Percentiles rank a stretch among this genome's conserved stretches.
These are phyloP conservation scores for Hydrotaea diabolus DNA, from an alignment of 2,888 invertebrate species.

Conservation along the genomic window DNA sequence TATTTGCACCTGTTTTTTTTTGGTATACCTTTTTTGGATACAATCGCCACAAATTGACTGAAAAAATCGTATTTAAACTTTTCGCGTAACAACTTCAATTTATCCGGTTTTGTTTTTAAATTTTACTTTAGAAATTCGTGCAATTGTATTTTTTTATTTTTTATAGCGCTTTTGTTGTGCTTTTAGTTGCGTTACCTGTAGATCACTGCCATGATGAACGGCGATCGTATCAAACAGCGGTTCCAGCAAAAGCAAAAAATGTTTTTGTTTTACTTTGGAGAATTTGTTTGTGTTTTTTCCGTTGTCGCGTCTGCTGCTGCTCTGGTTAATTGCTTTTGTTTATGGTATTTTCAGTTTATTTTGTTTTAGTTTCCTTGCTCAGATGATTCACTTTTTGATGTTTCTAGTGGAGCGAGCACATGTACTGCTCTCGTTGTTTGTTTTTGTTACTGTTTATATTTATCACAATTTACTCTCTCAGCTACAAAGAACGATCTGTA, in stretches of 20 bases:
- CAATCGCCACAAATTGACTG: background rate
- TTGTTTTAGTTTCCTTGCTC: slow-evolving; percentile 24
- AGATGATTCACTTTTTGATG: slow-evolving; percentile 57
- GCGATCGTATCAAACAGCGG: slow-evolving; percentile 55
- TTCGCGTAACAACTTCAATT: background rate
- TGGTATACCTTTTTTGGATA: slow-evolving; percentile 12
- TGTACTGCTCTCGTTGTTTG: slow-evolving; percentile 38
- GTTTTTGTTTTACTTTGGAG: slow-evolving; percentile 42
- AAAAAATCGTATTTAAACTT: background rate
- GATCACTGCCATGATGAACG: slow-evolving; percentile 76
- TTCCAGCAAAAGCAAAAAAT: slow-evolving; percentile 52
- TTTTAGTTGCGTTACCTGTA: slow-evolving; percentile 75
- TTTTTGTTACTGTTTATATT: background rate
- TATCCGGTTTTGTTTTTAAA: slow-evolving; percentile 48
- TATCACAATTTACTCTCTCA: slow-evolving; percentile 44
- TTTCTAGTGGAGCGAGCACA: slow-evolving; percentile 53
- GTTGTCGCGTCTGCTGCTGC: slow-evolving; percentile 22
- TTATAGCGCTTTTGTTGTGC: slow-evolving; percentile 54
- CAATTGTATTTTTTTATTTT: slow-evolving; percentile 20
- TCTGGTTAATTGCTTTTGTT: slow-evolving; percentile 33
- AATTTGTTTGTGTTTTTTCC: slow-evolving; percentile 35
- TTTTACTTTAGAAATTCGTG: slow-evolving; percentile 10
- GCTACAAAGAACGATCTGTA: slow-evolving; percentile 50
- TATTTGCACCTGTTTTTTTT: background rate
- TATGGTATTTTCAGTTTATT: slow-evolving; percentile 17